Base-by-base conservation (phyloP, 2,113 vertebrate genomes). In the Crocuta crocuta region DNA sequence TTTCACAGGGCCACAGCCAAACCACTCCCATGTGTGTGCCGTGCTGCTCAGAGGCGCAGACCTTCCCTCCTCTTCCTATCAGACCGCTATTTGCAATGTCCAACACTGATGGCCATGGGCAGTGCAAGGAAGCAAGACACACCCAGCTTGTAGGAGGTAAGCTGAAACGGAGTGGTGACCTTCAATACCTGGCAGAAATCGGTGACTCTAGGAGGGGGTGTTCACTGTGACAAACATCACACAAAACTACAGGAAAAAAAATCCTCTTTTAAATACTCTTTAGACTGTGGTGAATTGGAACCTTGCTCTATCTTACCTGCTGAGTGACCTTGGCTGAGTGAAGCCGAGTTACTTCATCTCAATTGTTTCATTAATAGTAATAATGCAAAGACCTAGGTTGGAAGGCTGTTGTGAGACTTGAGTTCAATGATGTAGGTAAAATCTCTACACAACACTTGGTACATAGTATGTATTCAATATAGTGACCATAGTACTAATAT, bases 21-120 rank as follows among this genome's bases (percentile, higher is more conserved):
- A 43, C 17, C 16, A 7, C 1, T 66, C 8, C 53, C 31, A 10
- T 2, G 0, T 26, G 63, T 35, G n/a, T 1, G 0, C 3, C 26
- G 10, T 7, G 5, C 10, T 26, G 15, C 21, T 83, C 7, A 39
- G 31, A 55, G 26, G 28, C 10, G n/a, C 19, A 31, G 55, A 10
- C 1, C 5, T 12, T 82, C 5, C 23, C 2, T 17, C 10, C 5
- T 21, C 45, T 83, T 23, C 53, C 2, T 43, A 73, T 31, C 7
- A 23, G 31, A 43, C 0, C 7, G 45, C 15, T 3, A 16, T 1
- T 35, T 15, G 43, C 4, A 12, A 11, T 11, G 11, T 63, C 65
- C 4, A 2, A 70, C 26, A 58, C 10, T 2, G 4, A 19, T 23
- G 43, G 10, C 24, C 84, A 23, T 7, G 4, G 16, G 53, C 13